Evolutionary conservation across 2,888 invertebrate species (phyloP), one percentile per base, ranked within the genome.

Genomic region (Disparrhopalites patrizii): DNA sequence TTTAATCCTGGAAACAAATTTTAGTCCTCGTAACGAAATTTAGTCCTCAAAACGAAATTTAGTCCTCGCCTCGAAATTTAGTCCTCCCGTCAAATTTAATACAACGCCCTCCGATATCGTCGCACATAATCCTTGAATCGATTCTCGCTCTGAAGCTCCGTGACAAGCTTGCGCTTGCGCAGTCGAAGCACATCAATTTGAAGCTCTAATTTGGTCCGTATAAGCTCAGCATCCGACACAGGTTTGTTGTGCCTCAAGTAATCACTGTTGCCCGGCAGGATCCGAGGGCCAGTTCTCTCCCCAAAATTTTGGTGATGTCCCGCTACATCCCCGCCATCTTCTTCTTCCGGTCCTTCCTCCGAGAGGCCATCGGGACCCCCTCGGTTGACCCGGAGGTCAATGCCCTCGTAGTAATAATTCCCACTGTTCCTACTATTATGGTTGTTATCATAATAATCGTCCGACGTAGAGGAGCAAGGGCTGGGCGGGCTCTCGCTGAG

Each of bases 131-230:
- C 33, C 15, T 30, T 38, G 40, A 65, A 65, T 2, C 67, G 63
- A 60, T 36, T 52, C 18, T 38, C 36, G 13, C 50, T 55, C 40
- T 65, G 23, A 1, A 68, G 38, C 30, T 68, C 65, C 20, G 54
- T 60, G 31, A 65, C 55, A 30, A 75, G 50, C 54, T 73, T 75
- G 50, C 70, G 65, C 57, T 73, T 75, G 43, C 73, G 63, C 51
- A 75, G 67, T 63, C 71, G 67, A 33, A 75, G 63, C 15, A 75
- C 72, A 54, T 73, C 72, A 40, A 75, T 73, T 68, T 75, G 75
- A 25, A 75, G 65, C 56, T 73, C 72, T 38, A 75, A 68, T 47
- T 73, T 63, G 18, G 68, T 55, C 5, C 68, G 31, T 31, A 58
- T 30, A 31, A 68, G 63, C 28, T 68, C 68, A n/a, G 63, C 58